Percentiles rank a stretch among this genome's conserved stretches.
phyloP scores from a whole-genome alignment of 35 echinoderm and acorn worm genomes.

The Ophioderma brevispina region DNA sequence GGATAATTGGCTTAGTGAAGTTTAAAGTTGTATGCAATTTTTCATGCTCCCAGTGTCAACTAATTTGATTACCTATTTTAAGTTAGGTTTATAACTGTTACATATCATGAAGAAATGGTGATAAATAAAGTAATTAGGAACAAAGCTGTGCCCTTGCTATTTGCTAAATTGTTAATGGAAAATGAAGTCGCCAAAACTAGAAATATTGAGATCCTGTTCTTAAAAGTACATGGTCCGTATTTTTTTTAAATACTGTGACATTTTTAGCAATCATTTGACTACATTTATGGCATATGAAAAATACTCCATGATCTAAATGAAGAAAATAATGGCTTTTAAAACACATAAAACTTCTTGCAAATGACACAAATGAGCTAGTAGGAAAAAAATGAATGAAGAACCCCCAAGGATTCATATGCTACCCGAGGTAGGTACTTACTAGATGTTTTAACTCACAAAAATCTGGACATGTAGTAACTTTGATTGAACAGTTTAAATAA shows the following conservation, averaged over 20 bases:
- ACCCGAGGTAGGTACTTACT: not conserved
- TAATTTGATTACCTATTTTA: not conserved
- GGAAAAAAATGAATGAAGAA: not conserved
- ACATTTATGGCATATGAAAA: slow-evolving; percentile 6
- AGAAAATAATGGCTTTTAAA: not conserved
- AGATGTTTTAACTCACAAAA: not conserved
- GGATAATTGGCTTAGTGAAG: not conserved
- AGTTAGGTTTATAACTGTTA: not conserved
- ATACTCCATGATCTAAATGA: slow-evolving; percentile 1
- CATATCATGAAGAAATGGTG: not conserved
- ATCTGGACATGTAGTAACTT: too few relatives aligned
- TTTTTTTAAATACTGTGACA: not conserved
- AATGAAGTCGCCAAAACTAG: not conserved
- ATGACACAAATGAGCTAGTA: not conserved
- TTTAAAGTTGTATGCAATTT: not conserved
- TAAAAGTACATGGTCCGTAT: not conserved
- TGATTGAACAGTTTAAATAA: too few relatives aligned
- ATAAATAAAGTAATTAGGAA: not conserved
- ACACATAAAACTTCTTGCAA: not conserved
- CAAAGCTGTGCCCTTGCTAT: slow-evolving; percentile 6
- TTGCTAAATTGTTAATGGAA: slow-evolving; percentile 13
- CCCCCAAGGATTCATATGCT: not conserved
- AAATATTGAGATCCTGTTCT: not conserved
- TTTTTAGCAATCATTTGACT: slow-evolving; percentile 9
- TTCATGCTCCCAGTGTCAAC: too few relatives aligned